Conservation (phyloP, 1,140 invertebrate species). For the Drosophila carrolli region DNA sequence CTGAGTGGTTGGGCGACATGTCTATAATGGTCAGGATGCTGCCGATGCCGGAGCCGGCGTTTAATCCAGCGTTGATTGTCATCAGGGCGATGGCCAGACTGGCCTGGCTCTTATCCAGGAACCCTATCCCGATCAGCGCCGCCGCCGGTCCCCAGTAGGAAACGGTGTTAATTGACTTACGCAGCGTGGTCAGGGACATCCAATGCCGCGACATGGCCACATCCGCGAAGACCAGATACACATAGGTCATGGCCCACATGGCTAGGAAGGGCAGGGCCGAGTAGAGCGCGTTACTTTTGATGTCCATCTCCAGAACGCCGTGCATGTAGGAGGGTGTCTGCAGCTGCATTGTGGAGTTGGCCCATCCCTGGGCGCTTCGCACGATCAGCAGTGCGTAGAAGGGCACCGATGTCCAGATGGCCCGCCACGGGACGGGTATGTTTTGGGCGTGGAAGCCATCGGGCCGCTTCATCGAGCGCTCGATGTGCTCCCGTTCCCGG, state of each 20-base stretch:
- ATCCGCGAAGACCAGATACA: slow-evolving; percentile 84
- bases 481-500: slow-evolving; percentile 88
- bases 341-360: slow-evolving; percentile 95
- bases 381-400: slow-evolving; percentile 93
- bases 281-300: slow-evolving; percentile 89
- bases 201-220: slow-evolving; percentile 56
- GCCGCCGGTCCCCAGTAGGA: slow-evolving; percentile 86
- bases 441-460: slow-evolving; percentile 75
- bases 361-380: slow-evolving; percentile 96
- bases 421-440: slow-evolving; percentile 88
- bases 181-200: slow-evolving; percentile 74
- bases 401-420: slow-evolving; percentile 91
- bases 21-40: slow-evolving; percentile 89
- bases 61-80: slow-evolving; percentile 90
- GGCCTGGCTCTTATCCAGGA: slow-evolving; percentile 74
- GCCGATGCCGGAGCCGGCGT: slow-evolving; percentile 91
- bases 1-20: slow-evolving; percentile 91
- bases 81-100: slow-evolving; percentile 87
- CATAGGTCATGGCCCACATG: slow-evolving; percentile 89
- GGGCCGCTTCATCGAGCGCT: slow-evolving; percentile 76
- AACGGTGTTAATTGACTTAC: slow-evolving; percentile 89
- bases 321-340: slow-evolving; percentile 89
- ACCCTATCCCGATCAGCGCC: slow-evolving; percentile 87
- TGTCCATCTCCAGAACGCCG: slow-evolving; percentile 91
- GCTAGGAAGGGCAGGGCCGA: slow-evolving; percentile 92